A percentile compares a stretch with the other conserved stretches of the same genome.
Conservation (phyloP, 2,113 vertebrate genomes). For the Recurvirostra avosetta region DNA sequence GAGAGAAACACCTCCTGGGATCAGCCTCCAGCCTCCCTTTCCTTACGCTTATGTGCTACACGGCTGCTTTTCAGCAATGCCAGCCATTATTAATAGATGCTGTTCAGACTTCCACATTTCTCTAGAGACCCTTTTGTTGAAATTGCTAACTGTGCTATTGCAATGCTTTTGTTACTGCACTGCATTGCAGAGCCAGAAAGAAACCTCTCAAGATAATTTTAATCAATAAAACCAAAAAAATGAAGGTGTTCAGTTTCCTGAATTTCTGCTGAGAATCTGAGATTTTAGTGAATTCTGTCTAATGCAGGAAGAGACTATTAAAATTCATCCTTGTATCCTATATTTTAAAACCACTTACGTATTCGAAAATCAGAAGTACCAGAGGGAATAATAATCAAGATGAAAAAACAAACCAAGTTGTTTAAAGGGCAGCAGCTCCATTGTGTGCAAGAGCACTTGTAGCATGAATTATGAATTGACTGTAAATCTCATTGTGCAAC, state of each 20-base stretch:
- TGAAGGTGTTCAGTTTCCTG: not conserved
- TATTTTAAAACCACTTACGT: not conserved
- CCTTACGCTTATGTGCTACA: not conserved
- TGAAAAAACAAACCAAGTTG: not conserved
- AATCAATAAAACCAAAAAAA: not conserved
- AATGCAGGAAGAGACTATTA: not conserved
- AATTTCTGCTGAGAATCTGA: not conserved
- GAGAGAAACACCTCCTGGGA: not conserved
- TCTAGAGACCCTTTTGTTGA: not conserved
- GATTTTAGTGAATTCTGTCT: not conserved
- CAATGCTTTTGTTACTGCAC: not conserved
- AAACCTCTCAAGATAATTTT: slow-evolving; percentile 20
- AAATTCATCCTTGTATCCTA: not conserved
- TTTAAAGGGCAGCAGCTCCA: not conserved
- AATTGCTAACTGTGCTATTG: not conserved
- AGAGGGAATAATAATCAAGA: not conserved
- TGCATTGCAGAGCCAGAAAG: not conserved
- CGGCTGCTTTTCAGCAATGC: not conserved
- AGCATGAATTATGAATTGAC: not conserved
- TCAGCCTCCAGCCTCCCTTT: not conserved
- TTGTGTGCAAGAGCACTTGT: not conserved
- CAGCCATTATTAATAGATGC: not conserved
- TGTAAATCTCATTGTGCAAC: not conserved
- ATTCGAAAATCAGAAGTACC: not conserved
- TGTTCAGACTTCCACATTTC: not conserved